Percentiles rank a stretch among this genome's conserved stretches.
These are phyloP conservation scores for Brachystomella parvula DNA, from an alignment of 1,140 invertebrate genomes.

Conservation along the genomic window DNA sequence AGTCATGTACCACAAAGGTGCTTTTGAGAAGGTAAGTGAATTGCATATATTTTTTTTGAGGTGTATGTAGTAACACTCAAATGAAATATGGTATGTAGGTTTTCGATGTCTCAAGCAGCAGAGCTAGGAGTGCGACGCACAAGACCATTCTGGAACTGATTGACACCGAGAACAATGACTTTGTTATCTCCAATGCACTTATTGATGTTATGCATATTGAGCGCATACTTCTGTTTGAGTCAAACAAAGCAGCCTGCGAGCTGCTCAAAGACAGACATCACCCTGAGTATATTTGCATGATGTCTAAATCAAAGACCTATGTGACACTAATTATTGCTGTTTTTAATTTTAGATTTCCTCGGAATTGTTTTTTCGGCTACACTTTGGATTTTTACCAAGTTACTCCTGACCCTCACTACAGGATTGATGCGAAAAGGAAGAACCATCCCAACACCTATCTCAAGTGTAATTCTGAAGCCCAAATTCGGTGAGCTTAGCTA, in stretches of 20 bases:
- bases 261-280: slow-evolving; percentile 6
- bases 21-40: neutral
- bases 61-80: too few species aligned
- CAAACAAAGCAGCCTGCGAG: slow-evolving; percentile 10
- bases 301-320: neutral
- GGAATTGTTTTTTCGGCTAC: slow-evolving; percentile 10
- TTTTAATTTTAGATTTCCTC: slow-evolving; percentile 16
- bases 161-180: slow-evolving; percentile 27
- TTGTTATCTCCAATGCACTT: slow-evolving; percentile 24
- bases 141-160: slow-evolving; percentile 28
- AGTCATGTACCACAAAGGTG: neutral
- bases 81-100: too few species aligned
- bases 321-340: too few species aligned
- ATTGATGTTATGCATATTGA: slow-evolving; percentile 22
- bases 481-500: neutral
- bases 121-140: neutral
- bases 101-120: neutral
- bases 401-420: slow-evolving; percentile 22
- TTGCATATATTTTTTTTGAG: too few species aligned
- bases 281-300: neutral
- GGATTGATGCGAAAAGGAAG: neutral
- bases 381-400: slow-evolving; percentile 28
- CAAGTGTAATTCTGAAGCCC: neutral
- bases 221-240: slow-evolving; percentile 25
- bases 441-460: neutral